These are phyloP conservation scores for Minunthozetes semirufus DNA, from an alignment of 2,888 invertebrate genomes.

Conservation along the genomic window DNA sequence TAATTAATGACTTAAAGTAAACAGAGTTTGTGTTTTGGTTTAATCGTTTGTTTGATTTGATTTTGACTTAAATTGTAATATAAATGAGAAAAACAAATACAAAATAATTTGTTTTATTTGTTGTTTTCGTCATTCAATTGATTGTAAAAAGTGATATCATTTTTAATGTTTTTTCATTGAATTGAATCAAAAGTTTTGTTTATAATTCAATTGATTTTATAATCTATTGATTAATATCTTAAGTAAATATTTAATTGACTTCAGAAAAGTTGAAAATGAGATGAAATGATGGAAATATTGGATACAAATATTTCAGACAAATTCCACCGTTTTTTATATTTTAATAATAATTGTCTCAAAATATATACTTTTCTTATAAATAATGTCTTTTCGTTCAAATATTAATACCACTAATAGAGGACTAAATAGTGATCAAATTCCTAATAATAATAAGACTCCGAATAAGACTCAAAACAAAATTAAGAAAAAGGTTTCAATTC, in stretches of 20 bases:
- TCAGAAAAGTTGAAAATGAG: neutral
- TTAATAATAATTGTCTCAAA: neutral
- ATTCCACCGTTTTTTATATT: neutral
- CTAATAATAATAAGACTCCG: neutral
- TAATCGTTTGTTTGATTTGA: too few species aligned
- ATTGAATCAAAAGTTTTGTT: too few species aligned
- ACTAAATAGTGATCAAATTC: neutral
- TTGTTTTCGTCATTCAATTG: too few species aligned
- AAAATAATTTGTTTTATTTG: too few species aligned
- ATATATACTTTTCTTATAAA: neutral
- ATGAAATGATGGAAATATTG: neutral
- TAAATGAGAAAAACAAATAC: too few species aligned
- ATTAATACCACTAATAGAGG: neutral
- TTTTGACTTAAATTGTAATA: too few species aligned
- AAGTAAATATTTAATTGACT: neutral
- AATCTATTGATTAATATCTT: neutral
- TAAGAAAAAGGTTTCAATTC: neutral
- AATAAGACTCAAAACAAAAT: too few species aligned
- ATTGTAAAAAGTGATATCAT: too few species aligned
- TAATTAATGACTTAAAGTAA: too few species aligned
- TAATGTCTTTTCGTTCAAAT: neutral
- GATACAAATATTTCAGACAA: neutral
- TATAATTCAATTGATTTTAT: too few species aligned
- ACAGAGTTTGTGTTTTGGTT: too few species aligned
- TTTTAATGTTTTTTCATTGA: too few species aligned